Evolutionary conservation across 2,113 vertebrate species (phyloP), one percentile per base, ranked within the genome.

Genomic region (Chelonoidis abingdonii): DNA sequence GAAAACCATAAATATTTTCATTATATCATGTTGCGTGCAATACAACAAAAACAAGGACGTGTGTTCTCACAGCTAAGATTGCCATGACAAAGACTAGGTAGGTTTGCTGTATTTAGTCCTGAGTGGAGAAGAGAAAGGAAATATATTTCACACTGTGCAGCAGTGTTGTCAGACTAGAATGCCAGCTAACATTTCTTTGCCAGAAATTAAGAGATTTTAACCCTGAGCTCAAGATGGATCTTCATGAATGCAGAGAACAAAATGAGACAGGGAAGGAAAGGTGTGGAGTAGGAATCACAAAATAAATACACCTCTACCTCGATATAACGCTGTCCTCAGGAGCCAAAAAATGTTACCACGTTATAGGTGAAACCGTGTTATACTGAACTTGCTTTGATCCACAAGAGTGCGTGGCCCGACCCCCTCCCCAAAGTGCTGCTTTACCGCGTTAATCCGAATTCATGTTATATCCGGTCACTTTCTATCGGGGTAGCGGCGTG

Each of bases 141-240:
- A 49, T 5, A 6, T 22, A 22, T 72, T 0, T 0, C 59, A 49
- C 1, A 2, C 8, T 2, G 0, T 0, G 2, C 3, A 49, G 76
- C 13, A 6, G 22, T 29, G 27, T 38, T 6, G 22, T 44, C 21
- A 89, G 41, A 59, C 4, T 1, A 0, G 38, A 44, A 47, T 12
- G 24, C 75, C 75, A 47, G 41, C 65, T 47, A 78, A 27, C 12
- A 47, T 47, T 22, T 72, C 75, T 27, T 27, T 13, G 13, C 41
- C 65, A 54, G 8, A 27, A 0, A 22, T 2, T 6, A 78, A 9
- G 17, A 38, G 87, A 88, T 72, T 84, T 5, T 82, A 89, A 83
- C 8, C 84, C 31, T 16, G 54, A 44, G 81, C 16, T 38, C 54
- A 47, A 91, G 65, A 13, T 38, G 27, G 10, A 47, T 57, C 10